Evolutionary conservation across 2,113 vertebrate species (phyloP), one percentile per base, ranked within the genome.

Genomic region (Macaca nemestrina): DNA sequence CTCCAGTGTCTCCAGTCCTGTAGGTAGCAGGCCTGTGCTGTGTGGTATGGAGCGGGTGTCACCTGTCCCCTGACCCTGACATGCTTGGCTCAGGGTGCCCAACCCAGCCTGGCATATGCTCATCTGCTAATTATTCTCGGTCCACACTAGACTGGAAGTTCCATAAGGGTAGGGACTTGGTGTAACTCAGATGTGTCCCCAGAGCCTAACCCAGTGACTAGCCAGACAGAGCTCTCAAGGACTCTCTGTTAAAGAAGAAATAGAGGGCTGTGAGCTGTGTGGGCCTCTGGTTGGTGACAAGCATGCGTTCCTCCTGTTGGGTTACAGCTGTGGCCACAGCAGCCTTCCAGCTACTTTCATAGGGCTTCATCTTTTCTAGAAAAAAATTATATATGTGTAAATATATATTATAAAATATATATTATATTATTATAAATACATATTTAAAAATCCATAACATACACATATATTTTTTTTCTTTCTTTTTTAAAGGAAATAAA

Each of bases 41-140:
- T 78, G n/a, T 61, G 17, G 25, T 38, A 25, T 52, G 20, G 1
- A 13, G 25, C 43, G 35, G 32, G 32, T 52, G 9, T 6, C 84
- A 10, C 17, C 38, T 25, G 35, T 30, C 1, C 8, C 27, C 83
- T 4, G 1, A 0, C 27, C n/a, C 14, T 7, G 32, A 68, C 30
- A 8, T 68, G 67, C 67, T n/a, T 68, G 30, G 30, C 23, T 61
- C 59, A 25, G 20, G 4, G 48, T 32, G 23, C 70, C 55, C n/a
- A 13, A 22, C 5, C 17, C 0, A 0, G 30, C 48, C 45, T 48
- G 30, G 1, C 55, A 0, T 5, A 9, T n/a, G 4, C 20, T 48
- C 35, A n/a, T 35, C 32, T 30, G 55, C 22, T 80, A 57, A 17
- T 52, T 23, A 18, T 59, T 80, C 61, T 80, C 70, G 18, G 43